Evolutionary conservation across 2,113 vertebrate species (phyloP), one percentile per base, ranked within the genome.

Genomic region (Festucalex cinctus): DNA sequence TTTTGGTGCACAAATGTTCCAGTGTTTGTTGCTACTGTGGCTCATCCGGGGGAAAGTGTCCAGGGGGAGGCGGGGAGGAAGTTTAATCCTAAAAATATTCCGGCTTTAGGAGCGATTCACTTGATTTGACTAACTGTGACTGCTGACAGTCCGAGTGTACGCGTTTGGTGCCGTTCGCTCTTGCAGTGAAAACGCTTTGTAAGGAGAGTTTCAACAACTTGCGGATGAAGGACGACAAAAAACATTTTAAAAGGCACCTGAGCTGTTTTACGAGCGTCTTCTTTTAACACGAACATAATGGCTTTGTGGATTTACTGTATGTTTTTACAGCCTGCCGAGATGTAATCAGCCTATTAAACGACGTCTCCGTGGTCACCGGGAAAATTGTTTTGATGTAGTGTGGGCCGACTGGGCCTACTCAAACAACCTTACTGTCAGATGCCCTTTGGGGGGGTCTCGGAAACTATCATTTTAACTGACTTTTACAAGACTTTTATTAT

Each of bases 281-380:
- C 35, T 35, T 56, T 28, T 41, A 67, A 54, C 13, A 39, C 22
- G 5, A 28, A 37, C 49, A 66, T 66, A 54, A 66, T 54, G 65
- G 51, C 65, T 56, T 3, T 26, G 6, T 65, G 53, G 37, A 66
- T 66, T 66, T 54, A 56, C 49, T 49, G 63, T 69, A 51, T 44
- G 20, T 67, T 39, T 53, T 56, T 68, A 44, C 24, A 36, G 39
- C 16, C 61, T 49, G 48, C 41, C 41, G 24, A 51, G 44, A 32
- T 62, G 37, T 62, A 41, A 41, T 41, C 60, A 39, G 59, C 59
- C 59, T 43, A 43, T 62, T 62, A 62, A 62, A 62, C 22, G 37
- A 62, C 37, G 41, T 39, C 59, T 62, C 37, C 3, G 37, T 43
- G n/a, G 37, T 62, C 60, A 43, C 37, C 59, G 20, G 59, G 59